Evolutionary conservation across 2,797 vertebrate genomes (phyloP).

Genomic region (Halcyon chelicuti): DNA sequence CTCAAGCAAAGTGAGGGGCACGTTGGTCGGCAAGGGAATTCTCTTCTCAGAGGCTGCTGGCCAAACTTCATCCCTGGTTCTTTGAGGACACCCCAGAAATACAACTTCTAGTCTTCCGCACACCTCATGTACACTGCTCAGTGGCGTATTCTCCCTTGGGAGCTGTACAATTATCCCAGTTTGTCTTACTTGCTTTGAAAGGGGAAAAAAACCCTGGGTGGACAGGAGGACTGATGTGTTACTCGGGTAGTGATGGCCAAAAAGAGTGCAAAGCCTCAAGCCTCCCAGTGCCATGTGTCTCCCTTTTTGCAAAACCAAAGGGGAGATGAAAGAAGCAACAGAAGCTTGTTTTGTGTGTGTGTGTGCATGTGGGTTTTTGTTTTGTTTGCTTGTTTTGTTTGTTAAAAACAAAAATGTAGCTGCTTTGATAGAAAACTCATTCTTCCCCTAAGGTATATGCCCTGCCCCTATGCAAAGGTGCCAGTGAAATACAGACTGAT

Average conservation of each 20-base stretch:
- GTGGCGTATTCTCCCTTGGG: rapidly evolving
- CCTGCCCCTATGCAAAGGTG: not conserved
- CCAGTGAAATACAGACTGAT: not conserved
- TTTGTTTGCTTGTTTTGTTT: not conserved
- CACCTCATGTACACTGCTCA: rapidly evolving
- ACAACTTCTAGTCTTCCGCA: rapidly evolving
- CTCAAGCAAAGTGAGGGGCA: rapidly evolving
- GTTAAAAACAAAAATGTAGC: not conserved
- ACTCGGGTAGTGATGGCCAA: rapidly evolving
- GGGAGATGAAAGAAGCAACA: not conserved
- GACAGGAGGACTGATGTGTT: rapidly evolving
- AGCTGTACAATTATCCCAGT: rapidly evolving
- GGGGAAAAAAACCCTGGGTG: rapidly evolving
- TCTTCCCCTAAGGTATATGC: not conserved
- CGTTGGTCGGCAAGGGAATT: rapidly evolving
- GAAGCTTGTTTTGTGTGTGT: no score
- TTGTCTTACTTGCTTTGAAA: rapidly evolving
- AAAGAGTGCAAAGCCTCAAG: rapidly evolving
- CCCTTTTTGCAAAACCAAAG: not conserved
- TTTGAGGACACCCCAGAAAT: not conserved
- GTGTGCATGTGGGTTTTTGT: no score
- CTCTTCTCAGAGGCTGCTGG: rapidly evolving
- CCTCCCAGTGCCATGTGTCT: not conserved
- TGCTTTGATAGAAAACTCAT: not conserved
- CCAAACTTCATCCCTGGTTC: not conserved